phyloP scores from a whole-genome alignment of 2,888 invertebrate species.

The Volucella inflata region DNA sequence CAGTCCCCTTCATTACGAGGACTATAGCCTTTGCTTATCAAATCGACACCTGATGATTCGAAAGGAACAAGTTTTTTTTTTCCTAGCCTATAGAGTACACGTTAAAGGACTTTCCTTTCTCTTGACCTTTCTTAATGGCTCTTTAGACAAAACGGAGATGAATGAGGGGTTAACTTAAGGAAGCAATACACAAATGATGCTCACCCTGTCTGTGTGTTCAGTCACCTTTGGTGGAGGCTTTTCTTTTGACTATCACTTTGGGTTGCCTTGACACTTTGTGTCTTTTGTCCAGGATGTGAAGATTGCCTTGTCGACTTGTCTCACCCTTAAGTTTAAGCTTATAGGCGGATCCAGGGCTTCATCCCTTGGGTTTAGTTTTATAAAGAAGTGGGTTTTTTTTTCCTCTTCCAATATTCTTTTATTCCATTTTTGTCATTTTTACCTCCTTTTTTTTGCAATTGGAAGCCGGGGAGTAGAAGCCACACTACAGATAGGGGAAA shows the following conservation, averaged over 20 bases:
- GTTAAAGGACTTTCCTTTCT: conserved; percentile 60
- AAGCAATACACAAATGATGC: conserved; percentile 71
- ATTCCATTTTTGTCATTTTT: neutral
- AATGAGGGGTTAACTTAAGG: conserved; percentile 66
- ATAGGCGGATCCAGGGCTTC: conserved; percentile 43
- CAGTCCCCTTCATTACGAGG: conserved; percentile 21
- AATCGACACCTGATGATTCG: conserved; percentile 76
- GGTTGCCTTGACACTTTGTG: conserved; percentile 67
- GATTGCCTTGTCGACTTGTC: conserved; percentile 49
- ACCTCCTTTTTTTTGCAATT: conserved; percentile 20
- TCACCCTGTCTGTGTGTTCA: conserved; percentile 69
- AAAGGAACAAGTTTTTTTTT: conserved; percentile 68
- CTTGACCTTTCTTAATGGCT: conserved; percentile 74
- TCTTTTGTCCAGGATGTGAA: conserved; percentile 61
- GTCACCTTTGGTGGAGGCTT: conserved; percentile 62
- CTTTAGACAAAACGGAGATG: conserved; percentile 68
- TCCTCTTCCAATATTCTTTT: conserved; percentile 16
- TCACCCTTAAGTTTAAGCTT: conserved; percentile 35
- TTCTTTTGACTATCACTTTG: conserved; percentile 60
- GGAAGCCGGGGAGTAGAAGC: conserved; percentile 27
- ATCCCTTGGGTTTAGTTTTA: conserved; percentile 68
- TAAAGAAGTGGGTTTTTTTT: conserved; percentile 45
- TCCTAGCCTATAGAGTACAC: conserved; percentile 6
- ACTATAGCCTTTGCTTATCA: conserved; percentile 31
- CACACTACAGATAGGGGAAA: conserved; percentile 4